Evolutionary conservation across 2,797 vertebrate species (phyloP).

Genomic region (Poliocrania exsul): DNA sequence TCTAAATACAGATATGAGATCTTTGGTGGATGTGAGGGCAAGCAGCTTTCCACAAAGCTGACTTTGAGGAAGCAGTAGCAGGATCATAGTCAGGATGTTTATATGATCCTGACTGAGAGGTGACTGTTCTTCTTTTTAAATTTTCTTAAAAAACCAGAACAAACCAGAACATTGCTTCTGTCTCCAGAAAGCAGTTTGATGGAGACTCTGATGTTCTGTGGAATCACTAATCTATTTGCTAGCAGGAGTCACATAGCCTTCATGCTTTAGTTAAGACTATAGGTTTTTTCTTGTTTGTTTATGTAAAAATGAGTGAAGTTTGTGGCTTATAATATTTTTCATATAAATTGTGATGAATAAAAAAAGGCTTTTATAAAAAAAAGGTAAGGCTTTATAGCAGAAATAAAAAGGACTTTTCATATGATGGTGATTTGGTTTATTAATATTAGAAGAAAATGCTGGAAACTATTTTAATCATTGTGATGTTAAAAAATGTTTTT

Average conservation of each 20-base stretch:
- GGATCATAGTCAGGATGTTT: background rate
- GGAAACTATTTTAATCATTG: background rate
- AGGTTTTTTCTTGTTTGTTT: background rate
- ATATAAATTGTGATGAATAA: background rate
- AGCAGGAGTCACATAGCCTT: background rate
- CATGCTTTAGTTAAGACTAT: background rate
- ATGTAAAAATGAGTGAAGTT: background rate
- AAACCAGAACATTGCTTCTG: background rate
- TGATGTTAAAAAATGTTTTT: background rate
- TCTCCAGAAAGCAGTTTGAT: background rate
- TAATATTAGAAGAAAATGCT: background rate
- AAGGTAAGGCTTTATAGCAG: background rate
- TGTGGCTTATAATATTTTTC: background rate
- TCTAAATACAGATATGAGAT: background rate
- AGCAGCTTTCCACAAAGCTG: background rate
- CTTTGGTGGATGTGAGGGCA: background rate
- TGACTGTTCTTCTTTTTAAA: fast-evolving
- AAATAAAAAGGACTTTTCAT: background rate
- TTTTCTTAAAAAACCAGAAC: background rate
- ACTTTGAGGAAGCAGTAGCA: background rate
- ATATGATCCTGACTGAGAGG: background rate
- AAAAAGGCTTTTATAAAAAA: background rate
- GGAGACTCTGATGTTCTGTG: background rate
- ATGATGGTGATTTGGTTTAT: background rate
- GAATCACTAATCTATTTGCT: background rate